These are phyloP conservation scores for Shinisaurus crocodilurus DNA, from an alignment of 2,113 vertebrate species.

Conservation along the genomic window DNA sequence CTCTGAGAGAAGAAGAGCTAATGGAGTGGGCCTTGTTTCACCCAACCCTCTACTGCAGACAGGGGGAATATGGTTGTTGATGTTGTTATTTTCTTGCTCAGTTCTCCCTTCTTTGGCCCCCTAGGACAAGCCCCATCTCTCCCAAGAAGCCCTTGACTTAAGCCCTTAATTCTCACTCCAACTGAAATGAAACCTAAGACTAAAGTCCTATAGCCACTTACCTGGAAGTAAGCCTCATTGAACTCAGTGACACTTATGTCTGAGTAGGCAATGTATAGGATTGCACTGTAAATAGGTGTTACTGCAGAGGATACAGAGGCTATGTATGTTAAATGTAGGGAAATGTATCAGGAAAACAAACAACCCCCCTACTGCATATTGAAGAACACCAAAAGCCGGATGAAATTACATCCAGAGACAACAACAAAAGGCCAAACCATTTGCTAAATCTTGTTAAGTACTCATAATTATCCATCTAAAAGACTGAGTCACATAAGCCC, in stretches of 20 bases:
- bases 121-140: not conserved
- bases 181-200: not conserved
- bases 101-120: not conserved
- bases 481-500: not conserved
- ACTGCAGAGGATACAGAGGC: not conserved
- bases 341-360: not conserved
- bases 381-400: not conserved
- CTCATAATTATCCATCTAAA: not conserved
- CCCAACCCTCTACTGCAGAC: not conserved
- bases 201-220: not conserved
- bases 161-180: not conserved
- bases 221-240: not conserved
- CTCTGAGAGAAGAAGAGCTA: not conserved
- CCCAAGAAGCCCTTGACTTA: not conserved
- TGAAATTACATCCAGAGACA: slow-evolving; percentile 23
- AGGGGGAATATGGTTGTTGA: not conserved
- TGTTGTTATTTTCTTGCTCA: not conserved
- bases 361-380: not conserved
- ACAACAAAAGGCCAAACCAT: not conserved
- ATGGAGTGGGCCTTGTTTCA: not conserved
- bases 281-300: not conserved
- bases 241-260: not conserved
- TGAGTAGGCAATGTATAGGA: not conserved
- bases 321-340: not conserved
- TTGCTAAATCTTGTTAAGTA: slow-evolving; percentile 9